Evolutionary conservation across 2,888 invertebrate genomes (phyloP).

Genomic region (Synergus umbraculus): DNA sequence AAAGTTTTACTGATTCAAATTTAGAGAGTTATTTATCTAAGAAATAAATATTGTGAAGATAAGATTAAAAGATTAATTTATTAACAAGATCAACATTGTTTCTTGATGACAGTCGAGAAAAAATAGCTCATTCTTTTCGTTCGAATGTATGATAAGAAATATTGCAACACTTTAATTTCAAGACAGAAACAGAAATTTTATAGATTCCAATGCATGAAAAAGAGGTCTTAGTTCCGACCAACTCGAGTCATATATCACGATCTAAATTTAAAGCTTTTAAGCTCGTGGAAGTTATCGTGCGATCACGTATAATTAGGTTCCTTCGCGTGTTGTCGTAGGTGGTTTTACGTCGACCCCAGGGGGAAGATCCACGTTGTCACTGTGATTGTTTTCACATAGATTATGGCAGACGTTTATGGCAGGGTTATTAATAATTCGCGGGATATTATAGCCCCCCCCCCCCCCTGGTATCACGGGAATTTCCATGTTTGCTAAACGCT

Average conservation of each 20-base stretch:
- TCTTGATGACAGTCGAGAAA: too few relatives aligned
- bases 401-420: conserved; percentile 23
- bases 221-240: conserved; percentile 47
- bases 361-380: conserved; percentile 50
- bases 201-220: conserved; percentile 33
- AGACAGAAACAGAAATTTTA: not conserved
- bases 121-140: not conserved
- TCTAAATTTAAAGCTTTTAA: conserved; percentile 70
- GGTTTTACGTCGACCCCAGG: conserved; percentile 54
- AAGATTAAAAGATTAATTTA: too few relatives aligned
- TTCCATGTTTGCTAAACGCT: conserved; percentile 3
- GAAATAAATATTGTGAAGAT: too few relatives aligned
- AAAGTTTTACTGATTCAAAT: too few relatives aligned
- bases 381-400: conserved; percentile 33
- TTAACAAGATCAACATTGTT: too few relatives aligned
- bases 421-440: conserved; percentile 24
- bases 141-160: not conserved
- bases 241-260: conserved; percentile 63
- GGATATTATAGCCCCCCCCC: not conserved
- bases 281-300: conserved; percentile 56
- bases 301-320: conserved; percentile 62
- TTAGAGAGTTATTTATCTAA: too few relatives aligned
- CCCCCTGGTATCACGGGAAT: not conserved
- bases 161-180: not conserved
- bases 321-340: conserved; percentile 57